Conservation (phyloP, 2,113 vertebrate genomes). For the Garra rufa region DNA sequence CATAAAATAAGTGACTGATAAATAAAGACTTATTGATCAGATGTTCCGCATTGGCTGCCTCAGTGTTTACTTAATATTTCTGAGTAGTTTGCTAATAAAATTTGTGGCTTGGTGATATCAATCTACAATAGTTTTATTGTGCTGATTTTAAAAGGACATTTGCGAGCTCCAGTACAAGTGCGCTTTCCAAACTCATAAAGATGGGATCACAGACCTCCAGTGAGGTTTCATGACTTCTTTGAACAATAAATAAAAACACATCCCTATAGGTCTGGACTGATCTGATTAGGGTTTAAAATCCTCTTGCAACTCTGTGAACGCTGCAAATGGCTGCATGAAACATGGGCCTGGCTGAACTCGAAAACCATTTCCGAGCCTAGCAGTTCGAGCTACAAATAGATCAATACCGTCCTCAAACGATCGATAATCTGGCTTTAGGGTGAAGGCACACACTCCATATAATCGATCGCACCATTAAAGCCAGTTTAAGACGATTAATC, state of each 20-base stretch:
- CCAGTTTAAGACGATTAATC: constrained; percentile 2
- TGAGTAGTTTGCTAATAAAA: not conserved
- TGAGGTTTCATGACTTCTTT: not conserved
- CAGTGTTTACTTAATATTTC: not conserved
- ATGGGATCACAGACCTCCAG: not conserved
- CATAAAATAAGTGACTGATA: constrained; percentile 6
- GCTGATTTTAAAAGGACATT: not conserved
- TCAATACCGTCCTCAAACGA: constrained; percentile 47
- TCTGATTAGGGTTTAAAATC: constrained; percentile 7
- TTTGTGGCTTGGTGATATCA: not conserved
- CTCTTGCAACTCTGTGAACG: not conserved
- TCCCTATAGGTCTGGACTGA: not conserved
- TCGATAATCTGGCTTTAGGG: constrained; percentile 37
- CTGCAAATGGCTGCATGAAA: constrained; percentile 41
- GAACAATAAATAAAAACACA: not conserved
- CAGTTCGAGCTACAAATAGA: constrained; percentile 38
- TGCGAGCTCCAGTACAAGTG: not conserved
- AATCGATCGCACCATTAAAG: constrained; percentile 6
- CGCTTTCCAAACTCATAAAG: not conserved
- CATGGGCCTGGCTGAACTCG: constrained; percentile 41
- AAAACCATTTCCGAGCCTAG: constrained; percentile 40
- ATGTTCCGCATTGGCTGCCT: not conserved
- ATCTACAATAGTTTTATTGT: not conserved
- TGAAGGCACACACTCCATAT: not conserved
- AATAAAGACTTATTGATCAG: not conserved